Evolutionary conservation across 2,888 invertebrate genomes (phyloP), one percentile per base, ranked within the genome.

Genomic region (Agapetus fuscipes): DNA sequence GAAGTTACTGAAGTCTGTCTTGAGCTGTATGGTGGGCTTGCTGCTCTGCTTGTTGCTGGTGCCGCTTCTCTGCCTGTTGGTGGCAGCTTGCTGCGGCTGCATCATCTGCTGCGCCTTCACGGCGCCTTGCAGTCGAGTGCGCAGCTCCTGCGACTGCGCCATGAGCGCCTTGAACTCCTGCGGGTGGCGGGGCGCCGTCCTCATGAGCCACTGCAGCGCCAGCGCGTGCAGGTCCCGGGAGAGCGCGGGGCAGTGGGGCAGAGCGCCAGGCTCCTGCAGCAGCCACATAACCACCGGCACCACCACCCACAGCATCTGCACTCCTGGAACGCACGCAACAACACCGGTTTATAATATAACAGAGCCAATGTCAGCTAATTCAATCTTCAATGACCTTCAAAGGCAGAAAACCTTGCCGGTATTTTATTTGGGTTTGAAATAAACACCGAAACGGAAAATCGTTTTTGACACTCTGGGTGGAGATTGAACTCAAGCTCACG

Each of bases 1-100:
- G 56, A 93, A 95, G 66, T 93, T 91, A 55, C 90, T 90, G 61
- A 94, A 95, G 66, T 94, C 89, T 2, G 91, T 94, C 71, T 90
- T 93, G 50, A 94, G 72, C 62, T 90, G 88, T 56, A 94, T 94
- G 35, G 87, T 82, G 42, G 87, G 88, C 43, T 69, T 63, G 29
- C 67, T 53, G 44, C 56, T 56, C 31, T 56, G 55, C 30, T 55
- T 54, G 16, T 28, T 31, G 35, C 38, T 37, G 10, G 30, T 36
- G 49, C 51, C 10, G 1, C 58, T 4, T 17, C 37, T 31, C 5
- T 29, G 24, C 9, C 34, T 39, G 27, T 37, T 39, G 17, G 37
- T 45, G 16, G 36, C 20, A 9, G 20, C 5, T 9, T 20, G 20
- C 9, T 20, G 20, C 4, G 20, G 20, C n/a, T n/a, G n/a, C 12